Evolutionary conservation across 2,113 vertebrate species (phyloP), one percentile per base, ranked within the genome.

Genomic region (Oreotragus oreotragus): DNA sequence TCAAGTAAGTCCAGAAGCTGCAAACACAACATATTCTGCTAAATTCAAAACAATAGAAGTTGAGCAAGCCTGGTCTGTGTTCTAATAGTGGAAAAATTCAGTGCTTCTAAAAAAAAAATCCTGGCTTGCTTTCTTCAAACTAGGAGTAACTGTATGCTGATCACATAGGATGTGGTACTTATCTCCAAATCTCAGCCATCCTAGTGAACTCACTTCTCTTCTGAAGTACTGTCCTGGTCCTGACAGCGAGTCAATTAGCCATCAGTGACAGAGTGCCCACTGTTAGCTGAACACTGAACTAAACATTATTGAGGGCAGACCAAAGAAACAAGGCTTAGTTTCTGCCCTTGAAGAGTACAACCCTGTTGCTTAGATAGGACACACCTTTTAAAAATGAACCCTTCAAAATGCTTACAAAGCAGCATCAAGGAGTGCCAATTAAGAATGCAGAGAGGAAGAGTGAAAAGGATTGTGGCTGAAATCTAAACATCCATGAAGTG

Each of bases 1-100:
- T 97, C 81, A 39, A 97, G 88, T 92, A 96, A 97, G 96, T 98
- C 94, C 95, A 98, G 94, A 98, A 98, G 62, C 7, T 96, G 94
- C 91, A 98, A 98, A 97, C 81, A 96, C 5, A 47, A 97, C 73
- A 81, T 57, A 98, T 36, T 11, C 33, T 98, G 70, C 5, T 95
- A 94, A 98, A 98, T 89, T 97, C 14, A 88, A 96, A 98, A 96
- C 43, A 0, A 96, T 96, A 98, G 94, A 90, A 97, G 89, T 97
- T 97, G 95, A 98, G 80, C 95, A 95, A 93, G 30, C 60, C 88
- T 76, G 8, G 85, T 81, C 96, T 93, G 33, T 97, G 90, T 96
- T 94, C 84, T 98, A 98, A 97, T 97, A 94, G 66, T 84, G 7
- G 95, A 60, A 95, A 97, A 98, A 98, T 96, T 62, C 97, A 94